Evolutionary conservation across 2,888 invertebrate genomes (phyloP).

Genomic region (Aphodius sticticus): DNA sequence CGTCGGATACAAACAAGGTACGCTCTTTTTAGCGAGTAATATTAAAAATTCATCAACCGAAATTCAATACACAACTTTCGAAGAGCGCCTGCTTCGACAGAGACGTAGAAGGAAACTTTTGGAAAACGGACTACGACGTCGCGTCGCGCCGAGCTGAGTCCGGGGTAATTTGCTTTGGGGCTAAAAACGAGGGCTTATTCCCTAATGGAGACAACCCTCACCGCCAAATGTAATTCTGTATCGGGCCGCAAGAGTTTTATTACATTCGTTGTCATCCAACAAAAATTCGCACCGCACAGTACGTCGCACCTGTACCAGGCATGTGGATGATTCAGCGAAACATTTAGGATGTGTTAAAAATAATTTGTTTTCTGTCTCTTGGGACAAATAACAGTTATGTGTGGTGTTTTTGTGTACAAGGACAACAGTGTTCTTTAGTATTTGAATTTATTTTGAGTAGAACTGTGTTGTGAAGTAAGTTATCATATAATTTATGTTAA

Average conservation of each 20-base stretch:
- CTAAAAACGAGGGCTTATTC: neutral
- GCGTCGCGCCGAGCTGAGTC: neutral
- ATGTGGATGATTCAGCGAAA: too few relatives aligned
- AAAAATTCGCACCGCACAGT: neutral
- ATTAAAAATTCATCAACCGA: neutral
- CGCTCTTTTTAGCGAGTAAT: neutral
- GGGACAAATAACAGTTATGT: too few relatives aligned
- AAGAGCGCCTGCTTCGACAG: neutral
- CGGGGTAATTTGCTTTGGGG: neutral
- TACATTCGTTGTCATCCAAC: neutral
- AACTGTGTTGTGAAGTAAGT: too few relatives aligned
- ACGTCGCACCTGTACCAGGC: too few relatives aligned
- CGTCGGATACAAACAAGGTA: neutral
- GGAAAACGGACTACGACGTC: neutral
- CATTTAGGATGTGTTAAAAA: too few relatives aligned
- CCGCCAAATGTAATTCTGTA: neutral
- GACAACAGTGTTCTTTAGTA: too few relatives aligned
- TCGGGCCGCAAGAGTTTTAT: neutral
- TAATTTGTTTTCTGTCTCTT: too few relatives aligned
- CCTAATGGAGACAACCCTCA: neutral
- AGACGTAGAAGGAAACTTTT: neutral
- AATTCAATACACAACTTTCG: neutral
- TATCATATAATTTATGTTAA: too few relatives aligned
- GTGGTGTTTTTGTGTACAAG: too few relatives aligned
- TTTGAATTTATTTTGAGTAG: too few relatives aligned